Base-by-base conservation (phyloP, 2,113 vertebrate genomes). In the Naja naja region DNA sequence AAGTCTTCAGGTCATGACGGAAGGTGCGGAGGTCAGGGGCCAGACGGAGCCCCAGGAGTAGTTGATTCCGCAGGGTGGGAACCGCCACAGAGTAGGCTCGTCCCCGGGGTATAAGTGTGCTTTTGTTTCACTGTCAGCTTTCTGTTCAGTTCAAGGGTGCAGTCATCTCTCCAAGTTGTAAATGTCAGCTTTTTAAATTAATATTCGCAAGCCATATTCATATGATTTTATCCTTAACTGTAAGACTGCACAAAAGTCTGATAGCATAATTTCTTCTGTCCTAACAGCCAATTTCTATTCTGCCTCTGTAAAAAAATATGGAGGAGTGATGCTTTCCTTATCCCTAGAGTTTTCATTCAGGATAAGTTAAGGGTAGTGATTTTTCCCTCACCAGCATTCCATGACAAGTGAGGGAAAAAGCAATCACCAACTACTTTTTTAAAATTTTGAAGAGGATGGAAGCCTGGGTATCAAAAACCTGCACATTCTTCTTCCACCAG, bases 101-200 rank as follows among this genome's bases (percentile, higher is more conserved):
- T n/a, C n/a, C n/a, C n/a, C n/a, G n/a, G n/a, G n/a, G n/a, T n/a
- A 30, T 56, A 2, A 5, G 18, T 58, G 11, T 27, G 56, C 34
- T 23, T 60, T 25, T 25, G 90, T 91, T 58, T 56, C 85, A 87
- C 30, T 43, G 5, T 49, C 18, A 22, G 9, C 55, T 87, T 89
- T 85, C 39, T 16, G 1, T 25, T 69, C 34, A 43, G 4, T 92
- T 89, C 34, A 81, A 45, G 60, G 25, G 55, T n/a, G 69, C 7
- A 34, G 5, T 39, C 10, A 30, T 34, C 16, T 56, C 39, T 30
- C 34, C 22, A 9, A 56, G 20, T 58, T 56, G 64, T 27, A 49
- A 89, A 92, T 92, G 92, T 85, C 53, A 89, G 14, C 22, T 60
- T 92, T 55, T 8, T 81, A n/a, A n/a, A n/a, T n/a, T n/a, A n/a